These are phyloP conservation scores for Chymomyza amoena DNA, from an alignment of 2,888 invertebrate genomes.

Conservation along the genomic window DNA sequence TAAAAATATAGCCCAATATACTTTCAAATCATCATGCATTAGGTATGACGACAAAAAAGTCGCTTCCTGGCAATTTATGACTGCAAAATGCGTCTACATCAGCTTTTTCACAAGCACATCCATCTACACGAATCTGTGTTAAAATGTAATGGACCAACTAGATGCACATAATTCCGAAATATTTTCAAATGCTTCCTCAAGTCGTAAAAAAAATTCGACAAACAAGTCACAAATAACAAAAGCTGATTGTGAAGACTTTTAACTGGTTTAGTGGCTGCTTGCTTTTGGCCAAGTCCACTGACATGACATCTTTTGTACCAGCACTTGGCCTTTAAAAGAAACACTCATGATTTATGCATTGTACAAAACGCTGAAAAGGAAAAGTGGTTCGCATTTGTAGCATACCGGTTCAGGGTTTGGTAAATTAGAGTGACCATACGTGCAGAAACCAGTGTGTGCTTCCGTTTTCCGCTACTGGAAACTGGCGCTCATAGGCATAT, in stretches of 20 bases:
- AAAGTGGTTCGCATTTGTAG: conserved; percentile 19
- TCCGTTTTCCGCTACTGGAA: conserved; percentile 48
- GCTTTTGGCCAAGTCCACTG: not conserved
- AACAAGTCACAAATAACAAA: not conserved
- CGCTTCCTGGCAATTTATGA: not conserved
- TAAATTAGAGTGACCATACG: conserved; percentile 49
- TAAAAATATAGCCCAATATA: no score
- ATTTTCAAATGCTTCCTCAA: not conserved
- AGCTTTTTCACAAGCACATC: not conserved
- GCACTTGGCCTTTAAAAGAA: conserved; percentile 35
- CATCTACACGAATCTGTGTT: not conserved
- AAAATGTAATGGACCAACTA: not conserved
- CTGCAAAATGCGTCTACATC: no score
- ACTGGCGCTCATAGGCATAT: conserved; percentile 32
- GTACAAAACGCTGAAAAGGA: not conserved
- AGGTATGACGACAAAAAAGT: not conserved
- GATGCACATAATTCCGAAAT: not conserved
- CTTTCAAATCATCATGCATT: no score
- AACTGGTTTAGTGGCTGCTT: not conserved
- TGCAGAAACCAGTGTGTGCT: conserved; percentile 32
- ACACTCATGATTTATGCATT: not conserved
- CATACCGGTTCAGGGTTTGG: conserved; percentile 25
- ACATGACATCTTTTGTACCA: not conserved
- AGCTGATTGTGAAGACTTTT: not conserved
- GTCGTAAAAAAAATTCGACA: not conserved